Percentiles rank a stretch among this genome's conserved stretches.
phyloP scores from a whole-genome alignment of 2,888 invertebrate genomes.

The Eudasyphora cyanicolor region DNA sequence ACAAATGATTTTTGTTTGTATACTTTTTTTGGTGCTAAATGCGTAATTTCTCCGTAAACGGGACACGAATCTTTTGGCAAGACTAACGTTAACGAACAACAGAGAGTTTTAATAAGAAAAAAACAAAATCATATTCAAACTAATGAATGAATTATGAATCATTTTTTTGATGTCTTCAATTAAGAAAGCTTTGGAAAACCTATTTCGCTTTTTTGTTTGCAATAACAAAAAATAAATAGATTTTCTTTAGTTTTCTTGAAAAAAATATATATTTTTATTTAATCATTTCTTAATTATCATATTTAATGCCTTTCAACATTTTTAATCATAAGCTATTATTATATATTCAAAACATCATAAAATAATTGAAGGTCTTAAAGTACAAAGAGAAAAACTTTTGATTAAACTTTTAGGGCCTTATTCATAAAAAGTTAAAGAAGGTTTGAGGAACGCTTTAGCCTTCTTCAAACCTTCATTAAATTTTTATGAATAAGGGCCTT shows the following conservation, averaged over 20 bases:
- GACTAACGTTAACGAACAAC: conserved; percentile 74
- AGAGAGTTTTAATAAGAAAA: conserved; percentile 68
- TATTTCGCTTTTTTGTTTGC: conserved; percentile 40
- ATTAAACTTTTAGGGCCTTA: no score
- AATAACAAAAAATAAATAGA: conserved; percentile 46
- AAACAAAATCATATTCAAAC: conserved; percentile 33
- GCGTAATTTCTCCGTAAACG: conserved; percentile 46
- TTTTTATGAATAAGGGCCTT: no score
- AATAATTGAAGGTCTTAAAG: neutral
- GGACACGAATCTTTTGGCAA: conserved; percentile 68
- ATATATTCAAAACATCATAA: neutral
- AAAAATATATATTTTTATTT: conserved; percentile 34
- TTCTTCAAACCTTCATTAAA: no score
- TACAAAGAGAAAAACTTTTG: no score
- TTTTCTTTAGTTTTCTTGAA: conserved; percentile 55
- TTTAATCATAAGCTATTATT: neutral
- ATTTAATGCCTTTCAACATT: neutral
- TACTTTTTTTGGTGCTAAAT: neutral
- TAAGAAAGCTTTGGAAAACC: conserved; percentile 58
- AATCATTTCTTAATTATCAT: neutral
- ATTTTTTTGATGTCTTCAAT: conserved; percentile 61
- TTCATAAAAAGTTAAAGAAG: no score
- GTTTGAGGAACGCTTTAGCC: no score
- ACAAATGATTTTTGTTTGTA: neutral
- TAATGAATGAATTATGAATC: neutral